Base-by-base conservation (phyloP, 2,113 vertebrate genomes). In the Gallinago jamesoni region DNA sequence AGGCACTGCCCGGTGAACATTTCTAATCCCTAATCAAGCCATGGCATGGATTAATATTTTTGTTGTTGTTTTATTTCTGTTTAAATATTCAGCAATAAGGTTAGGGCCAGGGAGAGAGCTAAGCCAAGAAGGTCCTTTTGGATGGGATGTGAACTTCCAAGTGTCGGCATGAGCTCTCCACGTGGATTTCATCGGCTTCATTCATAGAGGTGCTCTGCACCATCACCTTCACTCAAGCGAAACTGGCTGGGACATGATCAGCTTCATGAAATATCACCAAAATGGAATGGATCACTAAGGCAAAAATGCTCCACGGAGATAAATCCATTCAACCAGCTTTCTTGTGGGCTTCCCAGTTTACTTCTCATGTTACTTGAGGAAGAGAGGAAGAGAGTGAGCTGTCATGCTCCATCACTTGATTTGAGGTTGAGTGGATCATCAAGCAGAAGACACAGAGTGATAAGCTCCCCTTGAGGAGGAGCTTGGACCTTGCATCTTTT, bases 21-120 rank as follows among this genome's bases (percentile, higher is more conserved):
- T 95, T 94, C 96, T 98, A 97, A 97, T 97, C 95, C 95, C 90
- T 85, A 30, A 85, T 93, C 63, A 63, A 86, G 93, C 56, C 85
- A 77, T 8, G 90, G 63, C 35, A 7, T 14, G 84, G 69, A 77
- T 91, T 96, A 55, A 64, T 94, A 66, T 81, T 89, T 57, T 12
- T 64, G 14, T 89, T 57, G 47, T 59, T 50, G 52, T 82, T 81
- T 52, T 25, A 18, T 37, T 79, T 67, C 62, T 87, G 79, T 59
- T 90, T 83, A 86, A 95, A 93, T 75, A 45, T 72, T 75, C 77
- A 73, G 73, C 52, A 39, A 18, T 41, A 33, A 30, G 48, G 69
- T 84, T 60, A 89, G 48, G 53, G 76, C 17, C 64, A 56, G 73
- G 69, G 30, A 80, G 52, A 55, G 56, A 73, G 24, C 6, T 30